Base-by-base conservation (phyloP, 1,140 invertebrate species). In the Drosophila prosaltans region DNA sequence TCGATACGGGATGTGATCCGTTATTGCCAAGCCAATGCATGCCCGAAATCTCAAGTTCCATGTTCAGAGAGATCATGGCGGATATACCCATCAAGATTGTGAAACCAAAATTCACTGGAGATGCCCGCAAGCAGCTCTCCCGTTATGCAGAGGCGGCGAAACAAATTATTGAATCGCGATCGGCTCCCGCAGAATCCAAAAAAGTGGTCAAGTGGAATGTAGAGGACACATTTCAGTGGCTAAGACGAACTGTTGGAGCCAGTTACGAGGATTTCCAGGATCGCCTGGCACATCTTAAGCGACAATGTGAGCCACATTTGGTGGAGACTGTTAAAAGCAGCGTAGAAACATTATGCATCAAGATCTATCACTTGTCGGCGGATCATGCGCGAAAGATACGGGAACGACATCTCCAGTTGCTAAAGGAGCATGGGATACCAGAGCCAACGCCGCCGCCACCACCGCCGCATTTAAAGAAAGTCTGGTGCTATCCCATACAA, bases 141-240 rank as follows among this genome's bases (percentile, higher is more conserved):
- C 95, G 97, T 45, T 99, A 99, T 92, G 98, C 98, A 0, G 98
- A 99, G 92, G 98, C 98, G 6, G 98, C 98, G 0, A 99, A 99
- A 91, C 97, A 98, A 92, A 98, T 99, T 93, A 98, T 99, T 72
- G 98, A 98, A 92, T 97, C 97, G 1, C 95, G 97, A 76, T 97
- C 97, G 92, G 96, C 97, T 1, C 96, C 97, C n/a, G 95, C 97
- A 1, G 98, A 99, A 91, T 98, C 97, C 89, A 94, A 98, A 70
- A 99, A 99, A 93, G 96, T 99, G 5, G 98, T 99, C 0, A 99
- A 99, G 92, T 99, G 98, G 98, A 98, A 99, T 94, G 98, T 97
- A 0, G 98, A 99, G 91, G 98, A 99, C 81, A 99, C 98, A 2
- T 99, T 99, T 93, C 96, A 97, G 74, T 99, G 98, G 98, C 92